Conservation (phyloP, 1,140 invertebrate species). For the Leucophenga varia region DNA sequence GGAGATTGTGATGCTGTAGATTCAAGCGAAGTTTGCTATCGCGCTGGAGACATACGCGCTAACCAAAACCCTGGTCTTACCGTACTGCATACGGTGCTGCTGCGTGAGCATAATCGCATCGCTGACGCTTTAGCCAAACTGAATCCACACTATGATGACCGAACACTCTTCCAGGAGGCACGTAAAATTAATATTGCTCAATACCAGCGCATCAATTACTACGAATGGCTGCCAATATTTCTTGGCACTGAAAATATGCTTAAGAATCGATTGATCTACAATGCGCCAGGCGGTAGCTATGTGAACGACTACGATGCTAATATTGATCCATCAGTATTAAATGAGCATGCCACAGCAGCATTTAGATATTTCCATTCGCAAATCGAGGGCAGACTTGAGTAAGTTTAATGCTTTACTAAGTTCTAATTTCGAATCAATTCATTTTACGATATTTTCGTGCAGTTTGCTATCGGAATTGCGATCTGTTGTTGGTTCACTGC, state of each 20-base stretch:
- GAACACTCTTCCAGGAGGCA: constrained; percentile 83
- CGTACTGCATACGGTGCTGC: constrained; percentile 77
- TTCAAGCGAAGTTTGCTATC: constrained; percentile 68
- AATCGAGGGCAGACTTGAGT: constrained; percentile 78
- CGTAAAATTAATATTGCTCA: constrained; percentile 76
- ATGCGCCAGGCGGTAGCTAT: constrained; percentile 62
- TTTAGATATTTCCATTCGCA: constrained; percentile 86
- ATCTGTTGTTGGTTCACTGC: constrained; percentile 61
- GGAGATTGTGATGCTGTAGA: constrained; percentile 64
- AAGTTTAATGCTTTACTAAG: constrained; percentile 39
- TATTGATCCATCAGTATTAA: constrained; percentile 77
- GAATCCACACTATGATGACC: constrained; percentile 88
- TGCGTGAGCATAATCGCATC: constrained; percentile 89
- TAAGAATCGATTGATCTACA: constrained; percentile 70
- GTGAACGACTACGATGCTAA: constrained; percentile 83
- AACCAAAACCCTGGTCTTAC: constrained; percentile 87
- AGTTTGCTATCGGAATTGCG: constrained; percentile 69
- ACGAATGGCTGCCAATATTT: constrained; percentile 83
- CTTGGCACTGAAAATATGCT: constrained; percentile 69
- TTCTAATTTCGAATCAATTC: neutral
- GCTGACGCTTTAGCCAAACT: constrained; percentile 69
- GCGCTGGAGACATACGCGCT: constrained; percentile 75
- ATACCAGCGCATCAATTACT: constrained; percentile 83
- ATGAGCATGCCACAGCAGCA: constrained; percentile 83
- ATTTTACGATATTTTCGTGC: constrained; percentile 18